phyloP scores from a whole-genome alignment of 2,888 invertebrate genomes.

The Boloria euphrosyne region DNA sequence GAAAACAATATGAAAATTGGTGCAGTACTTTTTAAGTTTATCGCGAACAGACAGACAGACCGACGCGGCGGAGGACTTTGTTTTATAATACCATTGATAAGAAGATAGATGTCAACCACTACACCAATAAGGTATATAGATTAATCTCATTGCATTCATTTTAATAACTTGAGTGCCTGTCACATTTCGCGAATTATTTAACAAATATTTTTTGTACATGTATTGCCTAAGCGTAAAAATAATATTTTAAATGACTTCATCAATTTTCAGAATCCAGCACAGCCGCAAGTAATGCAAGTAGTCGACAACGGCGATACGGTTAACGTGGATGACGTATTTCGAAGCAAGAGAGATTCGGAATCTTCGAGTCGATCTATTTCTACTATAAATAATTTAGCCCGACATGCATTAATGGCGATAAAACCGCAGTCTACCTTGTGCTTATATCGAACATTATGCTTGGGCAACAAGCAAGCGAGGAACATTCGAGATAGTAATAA shows the following conservation, averaged over 20 bases:
- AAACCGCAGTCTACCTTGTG: constrained; percentile 82
- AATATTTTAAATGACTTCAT: too few species aligned
- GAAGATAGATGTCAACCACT: too few species aligned
- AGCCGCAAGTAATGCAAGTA: constrained; percentile 73
- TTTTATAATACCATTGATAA: too few species aligned
- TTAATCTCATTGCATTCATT: too few species aligned
- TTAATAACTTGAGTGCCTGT: too few species aligned
- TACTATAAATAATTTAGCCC: constrained; percentile 79
- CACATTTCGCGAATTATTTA: not conserved
- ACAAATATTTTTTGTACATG: too few species aligned
- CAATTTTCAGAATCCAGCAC: constrained; percentile 59
- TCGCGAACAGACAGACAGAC: too few species aligned
- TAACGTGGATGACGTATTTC: constrained; percentile 72
- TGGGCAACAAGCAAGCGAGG: constrained; percentile 85
- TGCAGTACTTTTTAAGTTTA: too few species aligned
- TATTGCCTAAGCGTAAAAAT: too few species aligned
- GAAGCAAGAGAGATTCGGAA: constrained; percentile 62
- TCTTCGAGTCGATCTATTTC: constrained; percentile 57
- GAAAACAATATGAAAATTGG: too few species aligned
- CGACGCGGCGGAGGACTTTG: too few species aligned
- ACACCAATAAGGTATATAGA: too few species aligned
- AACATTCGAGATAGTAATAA: constrained; percentile 78
- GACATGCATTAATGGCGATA: constrained; percentile 77
- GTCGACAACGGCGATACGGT: constrained; percentile 66
- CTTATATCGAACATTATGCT: constrained; percentile 84